Percentiles rank a stretch among this genome's conserved stretches.
Evolutionary conservation across 35 echinoderm and acorn worm species (phyloP).

Genomic region (Eucidaris tribuloides): DNA sequence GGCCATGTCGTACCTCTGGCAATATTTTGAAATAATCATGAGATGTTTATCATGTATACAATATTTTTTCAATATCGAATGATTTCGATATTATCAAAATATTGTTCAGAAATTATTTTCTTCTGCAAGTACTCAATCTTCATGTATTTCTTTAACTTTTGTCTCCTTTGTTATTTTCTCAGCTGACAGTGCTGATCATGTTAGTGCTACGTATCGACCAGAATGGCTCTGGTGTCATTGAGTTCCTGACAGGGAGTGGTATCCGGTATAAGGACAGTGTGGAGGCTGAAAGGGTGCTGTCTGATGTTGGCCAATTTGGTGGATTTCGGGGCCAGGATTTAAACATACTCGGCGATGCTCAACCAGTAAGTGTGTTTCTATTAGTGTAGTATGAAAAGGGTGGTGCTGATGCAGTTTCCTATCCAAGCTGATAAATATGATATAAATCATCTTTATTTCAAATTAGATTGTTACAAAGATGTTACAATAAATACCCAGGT

Average conservation of each 20-base stretch:
- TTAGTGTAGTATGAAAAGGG: not conserved
- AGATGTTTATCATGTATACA: too few species aligned
- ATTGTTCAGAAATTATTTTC: not conserved
- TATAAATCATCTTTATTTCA: too few species aligned
- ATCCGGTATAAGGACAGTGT: constrained; percentile 31
- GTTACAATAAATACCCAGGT: too few species aligned
- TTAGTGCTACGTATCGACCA: constrained; percentile 48
- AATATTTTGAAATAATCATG: too few species aligned
- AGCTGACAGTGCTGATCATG: constrained; percentile 65
- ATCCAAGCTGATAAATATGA: not conserved
- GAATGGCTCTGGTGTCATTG: constrained; percentile 47
- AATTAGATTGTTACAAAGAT: not conserved
- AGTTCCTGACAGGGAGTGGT: constrained; percentile 36
- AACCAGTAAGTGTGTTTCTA: constrained; percentile 30
- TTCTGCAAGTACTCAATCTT: not conserved
- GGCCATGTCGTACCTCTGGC: too few species aligned
- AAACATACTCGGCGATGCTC: constrained; percentile 8
- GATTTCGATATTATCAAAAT: too few species aligned
- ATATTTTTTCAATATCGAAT: too few species aligned
- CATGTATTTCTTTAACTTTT: not conserved
- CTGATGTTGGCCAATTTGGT: constrained; percentile 32
- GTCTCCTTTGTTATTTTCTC: not conserved
- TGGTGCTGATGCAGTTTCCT: not conserved
- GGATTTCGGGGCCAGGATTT: constrained; percentile 38
- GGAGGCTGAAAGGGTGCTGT: not conserved